These are phyloP conservation scores for Oncorhynchus kisutch DNA, from an alignment of 2,113 vertebrate genomes.

Conservation along the genomic window DNA sequence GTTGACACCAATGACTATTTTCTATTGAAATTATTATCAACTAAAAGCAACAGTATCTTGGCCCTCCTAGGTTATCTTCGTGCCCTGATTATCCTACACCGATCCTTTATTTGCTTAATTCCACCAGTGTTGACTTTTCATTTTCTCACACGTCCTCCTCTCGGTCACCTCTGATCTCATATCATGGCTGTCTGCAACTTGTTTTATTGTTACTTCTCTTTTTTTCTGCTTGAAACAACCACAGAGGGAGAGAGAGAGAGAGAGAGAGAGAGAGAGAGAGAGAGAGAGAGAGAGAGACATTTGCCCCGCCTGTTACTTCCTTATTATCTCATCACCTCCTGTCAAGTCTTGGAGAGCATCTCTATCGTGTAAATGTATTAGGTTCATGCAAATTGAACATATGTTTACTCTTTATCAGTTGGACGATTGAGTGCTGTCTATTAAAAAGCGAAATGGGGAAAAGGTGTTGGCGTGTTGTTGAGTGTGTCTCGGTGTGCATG, in stretches of 20 bases:
- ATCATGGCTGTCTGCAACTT: conserved; percentile 30
- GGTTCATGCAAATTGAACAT: too few species aligned
- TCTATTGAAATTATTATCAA: neutral
- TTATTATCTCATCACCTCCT: conserved; percentile 39
- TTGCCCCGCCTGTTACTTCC: conserved; percentile 65
- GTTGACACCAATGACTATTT: conserved; percentile 2
- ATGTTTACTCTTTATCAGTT: too few species aligned
- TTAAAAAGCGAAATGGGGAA: too few species aligned
- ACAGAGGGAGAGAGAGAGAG: conserved; percentile 12
- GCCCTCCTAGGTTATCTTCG: neutral
- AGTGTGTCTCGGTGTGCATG: too few species aligned
- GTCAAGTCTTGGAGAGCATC: too few species aligned
- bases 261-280: too few species aligned
- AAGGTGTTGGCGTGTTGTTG: too few species aligned
- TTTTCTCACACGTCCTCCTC: conserved; percentile 49
- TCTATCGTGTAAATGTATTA: too few species aligned
- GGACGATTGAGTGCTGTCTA: too few species aligned
- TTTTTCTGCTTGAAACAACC: conserved; percentile 43
- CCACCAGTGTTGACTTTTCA: conserved; percentile 58
- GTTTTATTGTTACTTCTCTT: conserved; percentile 58
- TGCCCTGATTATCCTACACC: neutral
- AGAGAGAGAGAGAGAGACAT: conserved; percentile 38
- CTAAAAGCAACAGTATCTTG: conserved; percentile 18
- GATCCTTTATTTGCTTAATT: conserved; percentile 25
- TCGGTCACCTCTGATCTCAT: conserved; percentile 37